Percentiles rank a stretch among this genome's conserved stretches.
Evolutionary conservation across 2,888 invertebrate species (phyloP).

Genomic region (Drosophila paranaensis): DNA sequence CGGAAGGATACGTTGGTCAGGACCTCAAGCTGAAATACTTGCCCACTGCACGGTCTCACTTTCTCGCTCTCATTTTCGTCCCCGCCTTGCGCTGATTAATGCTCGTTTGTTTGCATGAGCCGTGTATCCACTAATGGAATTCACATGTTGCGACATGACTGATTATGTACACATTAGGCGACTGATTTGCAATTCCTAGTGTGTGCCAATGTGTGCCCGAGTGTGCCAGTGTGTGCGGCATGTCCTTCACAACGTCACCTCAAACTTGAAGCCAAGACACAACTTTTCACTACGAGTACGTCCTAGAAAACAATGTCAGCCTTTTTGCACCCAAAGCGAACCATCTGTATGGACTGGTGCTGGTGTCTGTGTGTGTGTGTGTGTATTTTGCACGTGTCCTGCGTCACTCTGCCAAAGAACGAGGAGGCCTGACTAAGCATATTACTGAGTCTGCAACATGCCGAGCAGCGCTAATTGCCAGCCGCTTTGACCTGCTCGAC

Average conservation of each 20-base stretch:
- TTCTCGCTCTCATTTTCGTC: slow-evolving; percentile 19
- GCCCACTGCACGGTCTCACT: slow-evolving; percentile 3
- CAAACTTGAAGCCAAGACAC: slow-evolving; percentile 47
- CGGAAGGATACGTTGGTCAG: not conserved
- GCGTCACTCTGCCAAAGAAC: slow-evolving; percentile 55
- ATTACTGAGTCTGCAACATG: slow-evolving; percentile 58
- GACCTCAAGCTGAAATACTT: slow-evolving; percentile 8
- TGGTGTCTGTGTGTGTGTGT: slow-evolving; percentile 12
- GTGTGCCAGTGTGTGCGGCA: slow-evolving; percentile 30
- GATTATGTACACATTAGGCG: slow-evolving; percentile 80
- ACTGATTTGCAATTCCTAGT: slow-evolving; percentile 79
- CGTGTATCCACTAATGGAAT: slow-evolving; percentile 78
- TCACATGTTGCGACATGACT: slow-evolving; percentile 80
- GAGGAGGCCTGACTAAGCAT: slow-evolving; percentile 68
- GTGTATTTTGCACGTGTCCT: slow-evolving; percentile 63
- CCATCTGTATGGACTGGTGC: slow-evolving; percentile 18
- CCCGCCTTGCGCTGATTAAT: slow-evolving; percentile 68
- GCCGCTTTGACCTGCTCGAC: slow-evolving; percentile 64
- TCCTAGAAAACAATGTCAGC: slow-evolving; percentile 72
- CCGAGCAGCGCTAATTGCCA: slow-evolving; percentile 70
- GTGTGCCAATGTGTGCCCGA: slow-evolving; percentile 26
- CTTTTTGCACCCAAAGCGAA: slow-evolving; percentile 29
- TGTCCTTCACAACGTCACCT: slow-evolving; percentile 63
- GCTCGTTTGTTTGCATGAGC: slow-evolving; percentile 72
- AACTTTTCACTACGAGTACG: slow-evolving; percentile 69